These are phyloP conservation scores for Mizuhopecten yessoensis DNA, from an alignment of 1,140 invertebrate genomes.

Conservation along the genomic window DNA sequence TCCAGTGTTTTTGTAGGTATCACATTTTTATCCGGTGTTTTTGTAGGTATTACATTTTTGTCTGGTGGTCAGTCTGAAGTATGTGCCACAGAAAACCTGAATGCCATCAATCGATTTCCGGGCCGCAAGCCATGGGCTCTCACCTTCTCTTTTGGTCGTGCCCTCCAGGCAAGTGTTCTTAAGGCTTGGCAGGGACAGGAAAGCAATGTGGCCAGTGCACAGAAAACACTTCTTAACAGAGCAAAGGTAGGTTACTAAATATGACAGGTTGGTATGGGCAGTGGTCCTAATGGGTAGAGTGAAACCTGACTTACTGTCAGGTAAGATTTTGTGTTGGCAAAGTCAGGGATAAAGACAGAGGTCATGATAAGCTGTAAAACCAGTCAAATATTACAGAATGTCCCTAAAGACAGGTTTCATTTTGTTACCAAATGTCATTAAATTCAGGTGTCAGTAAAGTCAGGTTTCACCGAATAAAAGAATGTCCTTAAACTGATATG, in stretches of 20 bases:
- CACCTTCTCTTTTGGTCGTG: conserved; percentile 97
- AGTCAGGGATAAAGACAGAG: too few relatives aligned
- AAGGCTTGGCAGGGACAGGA: conserved; percentile 96
- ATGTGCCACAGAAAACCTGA: conserved; percentile 96
- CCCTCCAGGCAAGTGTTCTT: conserved; percentile 94
- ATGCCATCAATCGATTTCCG: conserved; percentile 94
- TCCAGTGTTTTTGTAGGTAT: too few relatives aligned
- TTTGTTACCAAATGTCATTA: too few relatives aligned
- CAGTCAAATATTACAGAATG: too few relatives aligned
- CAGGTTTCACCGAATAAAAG: neutral
- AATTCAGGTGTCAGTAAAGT: too few relatives aligned
- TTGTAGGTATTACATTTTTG: too few relatives aligned
- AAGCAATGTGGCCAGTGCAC: conserved; percentile 91
- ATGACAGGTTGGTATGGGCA: neutral
- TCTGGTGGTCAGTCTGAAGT: conserved; percentile 99
- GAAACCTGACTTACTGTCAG: neutral
- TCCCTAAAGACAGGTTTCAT: too few relatives aligned
- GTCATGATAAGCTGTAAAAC: too few relatives aligned
- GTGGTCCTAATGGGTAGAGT: too few relatives aligned
- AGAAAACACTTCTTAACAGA: conserved; percentile 94
- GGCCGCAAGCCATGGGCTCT: conserved; percentile 94
- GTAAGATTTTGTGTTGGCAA: neutral
- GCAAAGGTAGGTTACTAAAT: conserved; percentile 88
- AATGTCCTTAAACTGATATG: too few relatives aligned
- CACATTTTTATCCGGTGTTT: too few relatives aligned